Evolutionary conservation across 2,113 vertebrate genomes (phyloP), one percentile per base, ranked within the genome.

Genomic region (Parotia lawesii): DNA sequence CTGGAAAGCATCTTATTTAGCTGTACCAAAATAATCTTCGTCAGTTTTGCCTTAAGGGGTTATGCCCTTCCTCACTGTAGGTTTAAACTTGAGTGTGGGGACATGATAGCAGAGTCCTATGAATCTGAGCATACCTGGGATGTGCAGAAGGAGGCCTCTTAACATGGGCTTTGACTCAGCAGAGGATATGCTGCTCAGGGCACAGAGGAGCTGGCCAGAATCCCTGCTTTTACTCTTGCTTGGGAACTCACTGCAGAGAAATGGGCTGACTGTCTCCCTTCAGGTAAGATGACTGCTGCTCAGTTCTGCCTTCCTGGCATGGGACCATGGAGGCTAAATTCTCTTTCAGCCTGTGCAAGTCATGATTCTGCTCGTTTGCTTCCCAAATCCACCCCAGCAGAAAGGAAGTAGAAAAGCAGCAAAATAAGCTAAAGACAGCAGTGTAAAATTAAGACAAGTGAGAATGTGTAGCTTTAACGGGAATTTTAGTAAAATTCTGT

Each of bases 141-240:
- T 25, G 15, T 58, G 47, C 51, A 74, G 42, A 84, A 54, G 51
- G 14, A 47, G 33, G 33, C 61, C 27, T 35, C 65, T 47, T 29
- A 56, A 35, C 1, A 3, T 8, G n/a, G 10, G 28, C 65, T 78
- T 85, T 1, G 2, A n/a, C 5, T 47, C 45, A 75, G 42, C 44
- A 87, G 81, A 62, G 42, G 40, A 45, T 2, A 1, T n/a, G 25
- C 25, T 0, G 2, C 1, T 6, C 33, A n/a, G n/a, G 50, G 45
- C 29, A 25, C 1, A 2, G 33, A 44, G 57, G 29, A 60, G 27
- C 35, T 82, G 57, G 48, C 33, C 37, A 67, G 40, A 31, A 47
- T 85, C 19, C 38, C 54, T 60, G 44, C 23, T 65, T 78, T 79
- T 60, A 10, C 17, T 64, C 38, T 44, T 64, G n/a, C 23, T 19